Evolutionary conservation across 2,113 vertebrate species (phyloP).

Genomic region (Hassar affinis): DNA sequence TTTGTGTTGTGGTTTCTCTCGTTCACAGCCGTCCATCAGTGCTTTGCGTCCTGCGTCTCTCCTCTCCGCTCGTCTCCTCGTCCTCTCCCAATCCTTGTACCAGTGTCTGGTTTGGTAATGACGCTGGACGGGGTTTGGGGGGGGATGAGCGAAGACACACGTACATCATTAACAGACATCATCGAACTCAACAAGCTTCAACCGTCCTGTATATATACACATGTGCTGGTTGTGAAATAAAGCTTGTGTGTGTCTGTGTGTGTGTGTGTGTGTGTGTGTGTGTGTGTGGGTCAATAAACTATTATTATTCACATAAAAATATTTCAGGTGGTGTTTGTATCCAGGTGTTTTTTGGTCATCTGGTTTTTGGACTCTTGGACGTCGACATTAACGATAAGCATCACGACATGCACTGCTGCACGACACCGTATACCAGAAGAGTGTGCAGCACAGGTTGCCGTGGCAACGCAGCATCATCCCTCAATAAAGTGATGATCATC

Average conservation of each 20-base stretch:
- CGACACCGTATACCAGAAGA: neutral
- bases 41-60: neutral
- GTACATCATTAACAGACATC: neutral
- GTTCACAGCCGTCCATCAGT: neutral
- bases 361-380: neutral
- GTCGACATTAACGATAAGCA: neutral
- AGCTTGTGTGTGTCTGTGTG: neutral
- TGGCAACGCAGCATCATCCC: conserved; percentile 2
- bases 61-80: conserved; percentile 42
- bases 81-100: conserved; percentile 84
- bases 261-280: neutral
- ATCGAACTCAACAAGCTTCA: neutral
- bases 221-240: neutral
- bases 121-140: conserved; percentile 78
- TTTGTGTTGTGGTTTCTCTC: neutral
- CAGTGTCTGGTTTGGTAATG: conserved; percentile 70
- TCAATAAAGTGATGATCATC: too few species aligned
- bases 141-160: conserved; percentile 53
- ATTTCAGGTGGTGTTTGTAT: neutral
- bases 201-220: neutral
- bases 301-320: neutral
- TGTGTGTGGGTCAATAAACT: neutral
- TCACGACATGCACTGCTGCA: neutral
- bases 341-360: too few species aligned
- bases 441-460: neutral